phyloP scores from a whole-genome alignment of 2,888 invertebrate genomes.

The Hymenopus coronatus region DNA sequence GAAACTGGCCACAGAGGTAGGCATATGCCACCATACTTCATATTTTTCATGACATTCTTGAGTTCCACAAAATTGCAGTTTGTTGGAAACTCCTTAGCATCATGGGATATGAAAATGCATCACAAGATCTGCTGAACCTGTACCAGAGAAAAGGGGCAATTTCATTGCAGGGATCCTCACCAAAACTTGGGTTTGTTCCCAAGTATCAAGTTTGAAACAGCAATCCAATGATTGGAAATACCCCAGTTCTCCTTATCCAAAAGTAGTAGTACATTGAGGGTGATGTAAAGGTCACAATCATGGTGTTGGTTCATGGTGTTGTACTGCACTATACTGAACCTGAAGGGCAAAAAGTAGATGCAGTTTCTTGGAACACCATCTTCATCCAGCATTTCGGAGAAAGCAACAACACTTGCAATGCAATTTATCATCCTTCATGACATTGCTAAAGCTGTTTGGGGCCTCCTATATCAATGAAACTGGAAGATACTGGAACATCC shows the following conservation, averaged over 20 bases:
- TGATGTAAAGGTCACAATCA: not conserved
- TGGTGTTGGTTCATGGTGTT: not conserved
- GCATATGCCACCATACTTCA: not conserved
- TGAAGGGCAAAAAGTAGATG: not conserved
- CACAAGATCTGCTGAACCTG: not conserved
- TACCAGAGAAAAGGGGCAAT: not conserved
- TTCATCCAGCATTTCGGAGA: not conserved
- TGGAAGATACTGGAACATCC: not conserved
- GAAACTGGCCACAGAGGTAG: not conserved
- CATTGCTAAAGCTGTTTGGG: not conserved
- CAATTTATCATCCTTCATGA: not conserved
- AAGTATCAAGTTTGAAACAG: no score
- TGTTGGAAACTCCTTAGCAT: not conserved
- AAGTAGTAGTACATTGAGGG: not conserved
- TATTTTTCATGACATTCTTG: not conserved
- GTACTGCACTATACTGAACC: not conserved
- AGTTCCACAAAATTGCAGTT: not conserved
- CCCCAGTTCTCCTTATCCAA: not conserved
- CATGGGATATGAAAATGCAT: not conserved
- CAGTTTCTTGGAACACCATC: not conserved
- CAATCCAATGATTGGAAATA: not conserved
- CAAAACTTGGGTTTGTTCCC: not conserved
- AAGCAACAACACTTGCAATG: not conserved
- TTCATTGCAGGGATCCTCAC: not conserved
- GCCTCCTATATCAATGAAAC: not conserved